Conservation (phyloP, 2,888 invertebrate genomes). For the Dicyrtomina minuta region DNA sequence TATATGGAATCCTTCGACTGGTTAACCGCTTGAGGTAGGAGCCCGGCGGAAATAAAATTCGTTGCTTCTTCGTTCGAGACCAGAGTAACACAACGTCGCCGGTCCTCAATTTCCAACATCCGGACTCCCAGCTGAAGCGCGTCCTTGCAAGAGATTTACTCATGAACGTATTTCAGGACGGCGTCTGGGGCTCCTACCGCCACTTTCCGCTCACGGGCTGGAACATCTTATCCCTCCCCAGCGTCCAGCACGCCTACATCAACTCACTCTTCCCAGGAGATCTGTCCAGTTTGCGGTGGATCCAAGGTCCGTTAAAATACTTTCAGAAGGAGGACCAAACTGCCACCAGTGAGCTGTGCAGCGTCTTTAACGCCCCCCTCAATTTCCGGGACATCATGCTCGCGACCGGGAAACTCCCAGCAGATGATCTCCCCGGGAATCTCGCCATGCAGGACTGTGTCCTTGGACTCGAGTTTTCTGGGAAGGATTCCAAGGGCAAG, state of each 20-base stretch:
- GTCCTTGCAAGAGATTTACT: slow-evolving; percentile 25
- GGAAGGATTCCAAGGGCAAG: slow-evolving; percentile 56
- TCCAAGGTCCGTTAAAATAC: slow-evolving; percentile 75
- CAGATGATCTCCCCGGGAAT: slow-evolving; percentile 71
- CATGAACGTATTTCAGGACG: slow-evolving; percentile 52
- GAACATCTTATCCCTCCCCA: neutral
- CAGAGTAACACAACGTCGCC: neutral
- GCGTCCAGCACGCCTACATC: slow-evolving; percentile 76
- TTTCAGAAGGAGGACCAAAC: neutral
- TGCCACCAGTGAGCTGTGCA: neutral
- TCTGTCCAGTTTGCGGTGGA: slow-evolving; percentile 87
- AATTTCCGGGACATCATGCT: slow-evolving; percentile 96
- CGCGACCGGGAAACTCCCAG: slow-evolving; percentile 83
- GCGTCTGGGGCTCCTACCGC: slow-evolving; percentile 81
- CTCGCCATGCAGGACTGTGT: slow-evolving; percentile 60
- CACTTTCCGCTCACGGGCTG: slow-evolving; percentile 61
- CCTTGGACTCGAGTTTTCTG: slow-evolving; percentile 64
- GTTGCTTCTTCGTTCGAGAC: slow-evolving; percentile 52
- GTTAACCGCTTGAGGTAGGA: slow-evolving; percentile 61
- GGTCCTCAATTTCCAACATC: neutral
- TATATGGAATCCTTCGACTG: slow-evolving; percentile 61
- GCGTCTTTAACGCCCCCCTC: slow-evolving; percentile 72
- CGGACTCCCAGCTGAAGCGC: neutral
- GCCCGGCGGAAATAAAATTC: slow-evolving; percentile 57
- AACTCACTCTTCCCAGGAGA: slow-evolving; percentile 93